Evolutionary conservation across 2,113 vertebrate genomes (phyloP).

Genomic region (Phodopus roborovskii): DNA sequence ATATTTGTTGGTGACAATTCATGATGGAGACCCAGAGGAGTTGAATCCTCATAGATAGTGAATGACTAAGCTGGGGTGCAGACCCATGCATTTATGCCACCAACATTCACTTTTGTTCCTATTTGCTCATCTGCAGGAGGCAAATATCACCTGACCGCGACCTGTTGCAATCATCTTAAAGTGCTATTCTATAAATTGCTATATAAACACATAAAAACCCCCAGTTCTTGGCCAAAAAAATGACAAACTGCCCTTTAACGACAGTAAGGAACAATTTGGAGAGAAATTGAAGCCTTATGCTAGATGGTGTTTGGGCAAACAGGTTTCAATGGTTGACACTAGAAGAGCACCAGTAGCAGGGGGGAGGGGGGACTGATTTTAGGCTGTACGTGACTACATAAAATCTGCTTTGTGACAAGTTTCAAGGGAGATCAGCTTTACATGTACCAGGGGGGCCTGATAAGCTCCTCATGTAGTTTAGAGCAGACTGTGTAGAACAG

Average conservation of each 20-base stretch:
- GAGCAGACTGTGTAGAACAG: not conserved
- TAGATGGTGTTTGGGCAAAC: slow-evolving; percentile 78
- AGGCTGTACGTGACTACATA: slow-evolving; percentile 56
- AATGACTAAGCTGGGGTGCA: slow-evolving; percentile 53
- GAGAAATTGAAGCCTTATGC: slow-evolving; percentile 57
- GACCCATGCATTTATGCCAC: slow-evolving; percentile 24
- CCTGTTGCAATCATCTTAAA: slow-evolving; percentile 62
- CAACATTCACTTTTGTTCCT: not conserved
- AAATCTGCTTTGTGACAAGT: slow-evolving; percentile 24
- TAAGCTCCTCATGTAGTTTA: not conserved
- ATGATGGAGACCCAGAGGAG: slow-evolving; percentile 4
- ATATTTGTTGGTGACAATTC: slow-evolving; percentile 26
- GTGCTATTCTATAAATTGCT: slow-evolving; percentile 71
- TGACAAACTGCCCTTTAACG: slow-evolving; percentile 76
- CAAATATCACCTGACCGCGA: slow-evolving; percentile 65
- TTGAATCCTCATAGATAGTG: slow-evolving; percentile 26
- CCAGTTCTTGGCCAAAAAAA: slow-evolving; percentile 64
- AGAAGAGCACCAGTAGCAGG: slow-evolving; percentile 62
- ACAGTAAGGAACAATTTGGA: slow-evolving; percentile 70
- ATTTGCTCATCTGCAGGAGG: not conserved
- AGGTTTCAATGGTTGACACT: slow-evolving; percentile 73
- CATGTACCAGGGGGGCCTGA: not conserved
- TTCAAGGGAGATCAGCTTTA: slow-evolving; percentile 8
- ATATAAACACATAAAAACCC: slow-evolving; percentile 73
- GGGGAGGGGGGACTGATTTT: slow-evolving; percentile 58